Evolutionary conservation across 2,888 invertebrate species (phyloP), one percentile per base, ranked within the genome.

Genomic region (Neelides folsomi): DNA sequence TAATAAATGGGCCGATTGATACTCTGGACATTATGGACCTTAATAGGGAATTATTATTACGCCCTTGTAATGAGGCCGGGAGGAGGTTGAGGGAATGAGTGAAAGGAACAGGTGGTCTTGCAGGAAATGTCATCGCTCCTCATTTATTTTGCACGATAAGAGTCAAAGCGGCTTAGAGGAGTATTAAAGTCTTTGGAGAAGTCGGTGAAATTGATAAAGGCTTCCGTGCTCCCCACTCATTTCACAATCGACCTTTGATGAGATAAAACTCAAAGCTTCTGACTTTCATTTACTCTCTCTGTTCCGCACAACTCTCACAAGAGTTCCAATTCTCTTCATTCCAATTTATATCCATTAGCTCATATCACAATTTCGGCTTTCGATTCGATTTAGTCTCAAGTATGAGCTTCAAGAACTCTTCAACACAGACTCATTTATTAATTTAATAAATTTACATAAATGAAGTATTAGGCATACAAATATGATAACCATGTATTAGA

Each of bases 91-190:
- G 27, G 27, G 27, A 27, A 27, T 27, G 27, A 27, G 27, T 27
- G 27, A 52, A 55, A 51, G 57, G 52, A 60, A 60, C 60, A 60
- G 60, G 60, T 60, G 60, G 60, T 58, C 57, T 48, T 41, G 43
- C 36, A 54, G 53, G 53, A 55, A 57, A 60, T 60, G 58, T 60
- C 60, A 60, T 60, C 57, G 53, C 60, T 53, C 50, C 59, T 57
- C 61, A 61, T 61, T 59, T 54, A 61, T 59, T 61, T 59, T 59
- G 54, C 56, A 57, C 51, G 57, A 57, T 56, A 56, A 54, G 57
- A 61, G 54, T 56, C 53, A 59, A 57, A 59, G 56, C 51, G 41
- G 59, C 57, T 59, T 59, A 58, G 40, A 42, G 54, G 53, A 54
- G 57, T 52, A 57, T 56, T 59, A 59, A 57, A 53, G 54, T 54